A percentile compares a stretch with the other conserved stretches of the same genome.
Evolutionary conservation across 1,140 invertebrate species (phyloP).

Genomic region (Pollicipes pollicipes): DNA sequence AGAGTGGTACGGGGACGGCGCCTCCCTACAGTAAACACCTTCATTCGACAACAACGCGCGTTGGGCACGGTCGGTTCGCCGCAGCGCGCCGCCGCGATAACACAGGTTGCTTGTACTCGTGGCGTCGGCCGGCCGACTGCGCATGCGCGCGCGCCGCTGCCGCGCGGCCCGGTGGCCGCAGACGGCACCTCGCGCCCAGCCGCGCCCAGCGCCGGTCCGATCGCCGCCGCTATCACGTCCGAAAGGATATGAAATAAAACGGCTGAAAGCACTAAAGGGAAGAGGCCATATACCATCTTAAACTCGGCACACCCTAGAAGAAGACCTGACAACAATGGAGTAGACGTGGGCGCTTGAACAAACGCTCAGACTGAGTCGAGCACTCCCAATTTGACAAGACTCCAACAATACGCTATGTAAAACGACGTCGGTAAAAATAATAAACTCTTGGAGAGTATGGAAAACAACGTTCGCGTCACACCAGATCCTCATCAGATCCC

Average conservation of each 20-base stretch:
- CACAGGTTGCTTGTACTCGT: not conserved
- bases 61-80: not conserved
- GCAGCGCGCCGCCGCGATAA: not conserved
- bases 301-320: not conserved
- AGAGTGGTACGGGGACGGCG: not conserved
- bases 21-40: not conserved
- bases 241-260: not conserved
- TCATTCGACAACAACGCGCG: not conserved
- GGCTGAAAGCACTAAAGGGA: not conserved
- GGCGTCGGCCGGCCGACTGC: not conserved
- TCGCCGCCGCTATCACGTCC: not conserved
- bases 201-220: not conserved
- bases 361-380: too few species aligned
- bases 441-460: not conserved
- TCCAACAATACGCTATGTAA: not conserved
- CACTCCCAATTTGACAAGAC: too few species aligned
- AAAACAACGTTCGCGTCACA: not conserved
- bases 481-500: not conserved
- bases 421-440: not conserved
- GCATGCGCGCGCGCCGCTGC: too few species aligned
- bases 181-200: too few species aligned
- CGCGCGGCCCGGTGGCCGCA: too few species aligned
- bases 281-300: not conserved
- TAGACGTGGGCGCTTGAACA: too few species aligned
- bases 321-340: too few species aligned